Conservation (phyloP, 2,888 invertebrate species). For the Abrostola triplasia region DNA sequence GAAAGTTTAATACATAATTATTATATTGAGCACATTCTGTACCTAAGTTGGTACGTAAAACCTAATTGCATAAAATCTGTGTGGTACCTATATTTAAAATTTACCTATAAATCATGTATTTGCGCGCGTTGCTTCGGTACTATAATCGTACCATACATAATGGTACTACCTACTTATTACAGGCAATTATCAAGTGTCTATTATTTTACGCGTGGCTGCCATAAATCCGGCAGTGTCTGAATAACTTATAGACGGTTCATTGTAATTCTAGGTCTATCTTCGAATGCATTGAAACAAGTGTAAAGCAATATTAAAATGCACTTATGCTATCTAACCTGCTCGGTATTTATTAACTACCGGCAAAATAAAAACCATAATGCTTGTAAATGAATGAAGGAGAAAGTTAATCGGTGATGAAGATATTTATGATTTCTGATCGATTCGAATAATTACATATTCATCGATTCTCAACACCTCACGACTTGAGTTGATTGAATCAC, state of each 20-base stretch:
- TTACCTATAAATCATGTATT: neutral
- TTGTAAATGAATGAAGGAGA: slow-evolving; percentile 26
- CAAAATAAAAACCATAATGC: slow-evolving; percentile 15
- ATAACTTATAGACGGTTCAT: neutral
- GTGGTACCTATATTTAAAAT: neutral
- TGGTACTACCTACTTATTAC: neutral
- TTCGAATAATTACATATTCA: slow-evolving; percentile 36
- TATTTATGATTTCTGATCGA: slow-evolving; percentile 49
- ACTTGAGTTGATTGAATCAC: slow-evolving; percentile 21
- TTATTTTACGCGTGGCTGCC: slow-evolving; percentile 38
- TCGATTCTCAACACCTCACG: slow-evolving; percentile 32
- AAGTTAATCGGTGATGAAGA: slow-evolving; percentile 36
- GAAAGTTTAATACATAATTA: no score
- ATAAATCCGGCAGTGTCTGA: slow-evolving; percentile 30
- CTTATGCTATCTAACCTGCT: slow-evolving; percentile 10
- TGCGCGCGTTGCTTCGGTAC: neutral
- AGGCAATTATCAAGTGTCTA: neutral
- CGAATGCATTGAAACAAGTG: neutral
- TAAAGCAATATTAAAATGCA: no score
- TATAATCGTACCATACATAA: neutral
- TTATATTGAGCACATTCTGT: no score
- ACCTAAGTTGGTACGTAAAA: no score
- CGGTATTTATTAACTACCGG: slow-evolving; percentile 11
- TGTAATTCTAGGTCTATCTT: neutral
- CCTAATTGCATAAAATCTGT: neutral